Evolutionary conservation across 2,113 vertebrate species (phyloP).

Genomic region (Limnothrissa miodon): DNA sequence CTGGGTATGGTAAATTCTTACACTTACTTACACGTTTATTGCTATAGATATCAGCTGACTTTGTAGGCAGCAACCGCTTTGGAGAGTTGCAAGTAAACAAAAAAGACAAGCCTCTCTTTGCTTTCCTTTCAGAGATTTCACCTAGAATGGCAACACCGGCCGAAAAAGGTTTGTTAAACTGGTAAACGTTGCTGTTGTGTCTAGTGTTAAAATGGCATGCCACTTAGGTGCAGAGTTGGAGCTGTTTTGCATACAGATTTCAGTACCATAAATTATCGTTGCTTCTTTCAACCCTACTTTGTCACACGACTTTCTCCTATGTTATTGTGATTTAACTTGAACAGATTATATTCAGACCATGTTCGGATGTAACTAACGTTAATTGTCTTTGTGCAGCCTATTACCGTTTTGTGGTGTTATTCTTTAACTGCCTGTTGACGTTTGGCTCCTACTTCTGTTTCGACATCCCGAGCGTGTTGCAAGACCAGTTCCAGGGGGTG

Average conservation of each 20-base stretch:
- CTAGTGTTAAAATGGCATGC: background rate
- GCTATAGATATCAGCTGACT: background rate
- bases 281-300: background rate
- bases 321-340: background rate
- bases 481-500: slow-evolving; percentile 80
- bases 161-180: slow-evolving; percentile 52
- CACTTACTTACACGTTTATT: background rate
- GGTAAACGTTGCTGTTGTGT: background rate
- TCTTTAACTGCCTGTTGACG: slow-evolving; percentile 80
- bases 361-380: too few relatives aligned
- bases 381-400: slow-evolving; percentile 48
- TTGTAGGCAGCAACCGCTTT: background rate
- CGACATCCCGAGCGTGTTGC: slow-evolving; percentile 77
- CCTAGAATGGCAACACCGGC: slow-evolving; percentile 57
- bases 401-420: slow-evolving; percentile 76
- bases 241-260: background rate
- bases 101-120: background rate
- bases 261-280: too few relatives aligned
- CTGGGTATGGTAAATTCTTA: too few relatives aligned
- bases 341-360: background rate
- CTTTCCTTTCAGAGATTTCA: background rate
- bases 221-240: background rate
- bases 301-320: background rate
- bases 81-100: background rate
- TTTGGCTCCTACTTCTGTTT: slow-evolving; percentile 82